A percentile compares a stretch with the other conserved stretches of the same genome.
Conservation (phyloP, 2,888 invertebrate genomes). For the Sarcophaga caerulescens region DNA sequence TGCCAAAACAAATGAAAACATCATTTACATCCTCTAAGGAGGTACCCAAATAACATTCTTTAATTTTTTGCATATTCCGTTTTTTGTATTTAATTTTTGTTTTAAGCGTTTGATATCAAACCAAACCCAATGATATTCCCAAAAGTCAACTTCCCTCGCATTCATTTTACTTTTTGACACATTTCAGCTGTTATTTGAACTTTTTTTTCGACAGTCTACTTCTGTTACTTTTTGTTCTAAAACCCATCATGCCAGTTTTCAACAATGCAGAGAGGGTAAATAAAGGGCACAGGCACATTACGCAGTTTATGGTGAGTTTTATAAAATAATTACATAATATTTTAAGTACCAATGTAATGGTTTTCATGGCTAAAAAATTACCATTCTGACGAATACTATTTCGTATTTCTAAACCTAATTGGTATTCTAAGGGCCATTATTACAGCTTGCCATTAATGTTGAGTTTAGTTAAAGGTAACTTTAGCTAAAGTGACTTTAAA, state of each 20-base stretch:
- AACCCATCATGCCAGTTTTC: constrained; percentile 34
- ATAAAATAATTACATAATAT: no score
- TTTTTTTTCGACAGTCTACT: constrained; percentile 45
- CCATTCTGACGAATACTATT: no score
- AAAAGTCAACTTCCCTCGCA: constrained; percentile 58
- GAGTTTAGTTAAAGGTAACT: no score
- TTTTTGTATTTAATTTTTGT: constrained; percentile 28
- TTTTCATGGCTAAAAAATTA: no score
- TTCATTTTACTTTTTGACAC: constrained; percentile 68
- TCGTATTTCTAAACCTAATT: no score
- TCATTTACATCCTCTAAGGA: constrained; percentile 54
- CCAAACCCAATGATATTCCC: constrained; percentile 54
- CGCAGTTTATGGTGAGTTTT: no score
- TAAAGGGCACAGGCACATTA: constrained; percentile 38
- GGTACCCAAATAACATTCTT: constrained; percentile 52
- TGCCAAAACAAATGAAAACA: constrained; percentile 43
- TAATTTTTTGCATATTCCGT: constrained; percentile 51
- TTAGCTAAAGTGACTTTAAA: no score
- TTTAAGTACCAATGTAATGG: no score
- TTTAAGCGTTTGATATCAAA: constrained; percentile 35
- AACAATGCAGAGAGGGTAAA: constrained; percentile 1
- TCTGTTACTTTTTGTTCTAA: constrained; percentile 28
- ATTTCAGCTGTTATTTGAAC: constrained; percentile 65
- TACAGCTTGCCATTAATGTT: no score
- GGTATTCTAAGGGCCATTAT: no score